phyloP scores from a whole-genome alignment of 2,797 vertebrate species.

The Anabas testudineus region DNA sequence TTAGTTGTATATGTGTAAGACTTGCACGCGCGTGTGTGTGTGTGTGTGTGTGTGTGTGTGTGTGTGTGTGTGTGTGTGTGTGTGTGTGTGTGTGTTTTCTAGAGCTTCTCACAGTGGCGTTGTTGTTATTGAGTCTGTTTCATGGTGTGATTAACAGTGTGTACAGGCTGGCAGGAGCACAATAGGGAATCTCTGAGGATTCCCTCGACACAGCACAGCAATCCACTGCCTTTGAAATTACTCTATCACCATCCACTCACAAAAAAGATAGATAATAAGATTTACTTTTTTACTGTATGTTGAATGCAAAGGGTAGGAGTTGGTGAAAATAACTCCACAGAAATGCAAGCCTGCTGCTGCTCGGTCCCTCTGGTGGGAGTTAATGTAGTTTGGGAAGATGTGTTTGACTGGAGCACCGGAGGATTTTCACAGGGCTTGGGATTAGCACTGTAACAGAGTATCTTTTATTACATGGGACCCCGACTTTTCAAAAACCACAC shows the following conservation, averaged over 20 bases:
- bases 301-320: conserved; percentile 77
- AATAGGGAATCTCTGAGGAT: conserved; percentile 77
- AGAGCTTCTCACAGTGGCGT: conserved; percentile 63
- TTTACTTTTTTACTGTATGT: conserved; percentile 67
- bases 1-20: conserved; percentile 36
- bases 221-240: conserved; percentile 80
- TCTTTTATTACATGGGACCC: conserved; percentile 83
- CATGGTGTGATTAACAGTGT: conserved; percentile 81
- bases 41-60: conserved; percentile 19
- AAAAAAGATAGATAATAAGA: conserved; percentile 80
- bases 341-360: conserved; percentile 74
- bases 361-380: conserved; percentile 73
- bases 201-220: conserved; percentile 72
- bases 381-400: conserved; percentile 83
- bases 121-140: conserved; percentile 80
- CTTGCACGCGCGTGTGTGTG: conserved; percentile 24
- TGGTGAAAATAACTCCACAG: conserved; percentile 74
- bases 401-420: conserved; percentile 78
- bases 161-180: conserved; percentile 75
- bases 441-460: conserved; percentile 85
- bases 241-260: conserved; percentile 75
- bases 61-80: conserved; percentile 28
- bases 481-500: conserved; percentile 84
- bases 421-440: conserved; percentile 83
- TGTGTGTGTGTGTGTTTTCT: conserved; percentile 38